These are phyloP conservation scores for Sphaerophoria rueppellii DNA, from an alignment of 2,888 invertebrate species.

Conservation along the genomic window DNA sequence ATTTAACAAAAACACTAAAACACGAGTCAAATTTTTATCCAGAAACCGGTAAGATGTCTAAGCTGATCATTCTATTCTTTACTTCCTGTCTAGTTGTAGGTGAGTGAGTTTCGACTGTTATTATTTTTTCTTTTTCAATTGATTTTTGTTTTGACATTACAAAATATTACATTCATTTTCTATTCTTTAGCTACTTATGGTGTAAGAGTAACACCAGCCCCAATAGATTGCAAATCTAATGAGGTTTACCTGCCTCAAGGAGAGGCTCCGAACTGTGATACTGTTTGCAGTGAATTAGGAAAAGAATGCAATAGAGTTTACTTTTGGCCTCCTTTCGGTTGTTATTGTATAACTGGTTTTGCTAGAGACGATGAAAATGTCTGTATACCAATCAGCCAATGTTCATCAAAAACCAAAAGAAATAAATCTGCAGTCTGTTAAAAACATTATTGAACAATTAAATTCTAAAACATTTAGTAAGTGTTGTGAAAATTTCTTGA, in stretches of 20 bases:
- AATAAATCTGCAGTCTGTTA: no score
- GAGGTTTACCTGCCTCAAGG: conserved; percentile 40
- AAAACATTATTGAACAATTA: no score
- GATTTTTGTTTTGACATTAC: background rate
- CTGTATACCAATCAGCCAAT: conserved; percentile 41
- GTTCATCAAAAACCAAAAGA: background rate
- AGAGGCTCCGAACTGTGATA: conserved; percentile 52
- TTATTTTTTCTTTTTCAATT: background rate
- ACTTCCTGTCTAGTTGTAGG: background rate
- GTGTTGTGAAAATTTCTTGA: no score
- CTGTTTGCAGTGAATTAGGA: conserved; percentile 35
- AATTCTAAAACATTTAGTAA: no score
- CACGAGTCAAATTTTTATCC: background rate
- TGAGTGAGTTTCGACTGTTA: conserved; percentile 7
- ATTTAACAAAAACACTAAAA: no score
- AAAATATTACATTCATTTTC: background rate
- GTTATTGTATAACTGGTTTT: conserved; percentile 30
- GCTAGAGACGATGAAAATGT: conserved; percentile 22
- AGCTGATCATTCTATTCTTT: background rate
- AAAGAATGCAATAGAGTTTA: background rate
- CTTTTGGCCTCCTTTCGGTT: conserved; percentile 37
- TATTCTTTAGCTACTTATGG: background rate
- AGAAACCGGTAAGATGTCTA: conserved; percentile 24
- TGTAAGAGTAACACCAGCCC: background rate
- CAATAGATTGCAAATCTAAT: conserved; percentile 20